Evolutionary conservation across 2,797 vertebrate species (phyloP), one percentile per base, ranked within the genome.

Genomic region (Chaenodraco wilsoni): DNA sequence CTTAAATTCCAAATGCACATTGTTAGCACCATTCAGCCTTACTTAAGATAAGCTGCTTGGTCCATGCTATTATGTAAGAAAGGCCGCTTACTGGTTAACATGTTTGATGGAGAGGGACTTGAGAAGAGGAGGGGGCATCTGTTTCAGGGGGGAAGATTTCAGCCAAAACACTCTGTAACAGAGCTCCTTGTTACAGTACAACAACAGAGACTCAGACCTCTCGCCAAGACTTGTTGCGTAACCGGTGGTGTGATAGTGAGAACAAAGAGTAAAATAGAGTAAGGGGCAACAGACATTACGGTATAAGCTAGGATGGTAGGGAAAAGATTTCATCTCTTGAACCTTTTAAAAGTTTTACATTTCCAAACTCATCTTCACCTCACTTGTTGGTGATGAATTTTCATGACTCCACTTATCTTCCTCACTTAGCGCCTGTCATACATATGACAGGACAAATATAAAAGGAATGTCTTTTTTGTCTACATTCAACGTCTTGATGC

Each of bases 201-300:
- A 88, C 81, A 88, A 90, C 82, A 87, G 79, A 89, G 89, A 82
- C 69, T 74, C 64, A 88, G 76, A 83, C 79, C 71, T 82, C 79
- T 60, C 27, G 87, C 92, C 90, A 92, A 88, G 89, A 84, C 61
- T 72, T 78, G 87, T 93, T 94, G 85, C 77, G 63, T 88, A 94
- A 94, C 79, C 11, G 9, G 78, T 89, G 85, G 85, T 87, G 82
- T 87, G 86, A 93, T 68, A 65, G 79, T 75, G 67, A 69, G 59
- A 55, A 87, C 82, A 85, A 84, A 85, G 68, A 77, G 79, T 40
- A 77, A 84, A 84, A 87, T 19, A 40, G 73, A 85, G 57, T 58
- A 79, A 84, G 78, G 56, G 75, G 67, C n/a, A 79, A 70, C 23
- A 58, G 45, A 74, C 27, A 76, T n/a, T 27, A 27, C 27, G 4